Percentiles rank a stretch among this genome's conserved stretches.
phyloP scores from a whole-genome alignment of 1,140 invertebrate genomes.

The Chrysoperla carnea region DNA sequence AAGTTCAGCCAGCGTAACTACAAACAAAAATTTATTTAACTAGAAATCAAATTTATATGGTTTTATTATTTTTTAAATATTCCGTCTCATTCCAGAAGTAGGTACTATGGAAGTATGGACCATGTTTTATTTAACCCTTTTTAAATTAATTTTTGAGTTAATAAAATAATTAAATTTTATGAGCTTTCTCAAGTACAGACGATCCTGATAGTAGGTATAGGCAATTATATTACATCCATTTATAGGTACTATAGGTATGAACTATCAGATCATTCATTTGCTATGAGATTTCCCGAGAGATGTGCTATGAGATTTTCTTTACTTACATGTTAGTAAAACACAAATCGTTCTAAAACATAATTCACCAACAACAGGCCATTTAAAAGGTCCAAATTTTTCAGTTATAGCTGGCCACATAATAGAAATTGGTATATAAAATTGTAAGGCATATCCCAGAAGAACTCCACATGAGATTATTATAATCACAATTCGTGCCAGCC shows the following conservation, averaged over 20 bases:
- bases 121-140: too few species aligned
- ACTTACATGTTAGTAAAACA: constrained; percentile 63
- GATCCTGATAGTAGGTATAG: too few species aligned
- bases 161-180: too few species aligned
- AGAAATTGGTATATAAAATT: constrained; percentile 67
- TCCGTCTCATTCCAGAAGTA: not conserved
- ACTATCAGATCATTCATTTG: too few species aligned
- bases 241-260: too few species aligned
- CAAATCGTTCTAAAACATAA: constrained; percentile 39
- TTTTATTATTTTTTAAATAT: not conserved
- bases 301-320: too few species aligned
- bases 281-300: too few species aligned
- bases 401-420: constrained; percentile 38
- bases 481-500: constrained; percentile 35
- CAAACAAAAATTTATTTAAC: not conserved
- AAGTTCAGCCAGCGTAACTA: constrained; percentile 39
- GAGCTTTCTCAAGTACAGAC: too few species aligned
- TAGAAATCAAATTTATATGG: too few species aligned
- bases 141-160: too few species aligned
- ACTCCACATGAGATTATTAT: constrained; percentile 57
- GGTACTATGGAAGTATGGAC: too few species aligned
- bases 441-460: constrained; percentile 64
- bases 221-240: too few species aligned
- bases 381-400: constrained; percentile 28
- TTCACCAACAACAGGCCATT: constrained; percentile 33